Percentiles rank a stretch among this genome's conserved stretches.
Conservation (phyloP, 2,888 invertebrate species). For the Leucozona laternaria region DNA sequence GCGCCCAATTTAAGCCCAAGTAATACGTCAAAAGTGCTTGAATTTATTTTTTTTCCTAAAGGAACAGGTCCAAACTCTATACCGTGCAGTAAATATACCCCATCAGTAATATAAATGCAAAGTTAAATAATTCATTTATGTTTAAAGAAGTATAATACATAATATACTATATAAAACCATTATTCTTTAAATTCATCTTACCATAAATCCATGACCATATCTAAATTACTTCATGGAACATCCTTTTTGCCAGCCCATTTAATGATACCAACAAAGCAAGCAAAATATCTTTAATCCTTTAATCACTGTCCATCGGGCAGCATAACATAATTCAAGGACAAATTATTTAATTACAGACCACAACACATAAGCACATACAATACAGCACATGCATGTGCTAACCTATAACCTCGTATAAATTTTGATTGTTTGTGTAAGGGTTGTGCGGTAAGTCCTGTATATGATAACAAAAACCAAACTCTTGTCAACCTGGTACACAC, state of each 20-base stretch:
- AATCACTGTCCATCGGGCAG: slow-evolving; percentile 40
- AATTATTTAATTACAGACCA: slow-evolving; percentile 65
- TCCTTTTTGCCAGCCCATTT: slow-evolving; percentile 7
- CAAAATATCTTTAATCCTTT: slow-evolving; percentile 48
- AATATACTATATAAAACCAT: neutral
- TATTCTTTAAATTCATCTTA: neutral
- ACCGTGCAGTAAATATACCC: neutral
- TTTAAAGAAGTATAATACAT: neutral
- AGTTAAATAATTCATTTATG: neutral
- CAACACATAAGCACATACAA: neutral
- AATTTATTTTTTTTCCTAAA: neutral
- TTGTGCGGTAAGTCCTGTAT: slow-evolving; percentile 45
- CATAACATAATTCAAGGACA: slow-evolving; percentile 62
- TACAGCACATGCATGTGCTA: neutral
- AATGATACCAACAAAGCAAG: neutral
- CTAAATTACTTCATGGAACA: neutral
- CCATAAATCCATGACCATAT: neutral
- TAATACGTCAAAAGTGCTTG: neutral
- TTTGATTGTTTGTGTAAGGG: slow-evolving; percentile 17
- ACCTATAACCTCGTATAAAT: neutral
- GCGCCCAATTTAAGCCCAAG: neutral
- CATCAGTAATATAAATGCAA: neutral
- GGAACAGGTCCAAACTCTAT: neutral
- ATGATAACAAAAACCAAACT: slow-evolving; percentile 39
- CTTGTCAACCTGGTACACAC: slow-evolving; percentile 2